A percentile compares a stretch with the other conserved stretches of the same genome.
phyloP scores from a whole-genome alignment of 2,888 invertebrate genomes.

The Antheraea assamensis region DNA sequence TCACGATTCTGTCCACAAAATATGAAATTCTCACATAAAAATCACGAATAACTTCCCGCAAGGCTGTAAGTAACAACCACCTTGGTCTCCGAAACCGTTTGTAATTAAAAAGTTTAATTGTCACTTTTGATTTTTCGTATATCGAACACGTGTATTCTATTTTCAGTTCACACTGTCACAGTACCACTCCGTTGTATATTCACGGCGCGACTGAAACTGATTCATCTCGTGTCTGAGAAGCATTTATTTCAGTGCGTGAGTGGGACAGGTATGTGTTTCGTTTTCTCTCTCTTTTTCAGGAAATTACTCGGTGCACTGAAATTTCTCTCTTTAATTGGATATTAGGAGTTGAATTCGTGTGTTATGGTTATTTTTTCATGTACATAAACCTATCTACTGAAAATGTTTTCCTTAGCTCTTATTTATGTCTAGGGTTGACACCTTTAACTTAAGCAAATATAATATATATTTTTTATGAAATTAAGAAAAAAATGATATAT shows the following conservation, averaged over 20 bases:
- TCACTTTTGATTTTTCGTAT: constrained; percentile 27
- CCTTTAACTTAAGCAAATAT: neutral
- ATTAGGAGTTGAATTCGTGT: neutral
- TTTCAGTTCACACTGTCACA: constrained; percentile 25
- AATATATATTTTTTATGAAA: no score
- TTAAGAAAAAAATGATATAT: no score
- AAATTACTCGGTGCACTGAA: constrained; percentile 40
- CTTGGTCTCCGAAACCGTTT: neutral
- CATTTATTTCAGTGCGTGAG: constrained; percentile 39
- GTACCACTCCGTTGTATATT: constrained; percentile 27
- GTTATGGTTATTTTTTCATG: neutral
- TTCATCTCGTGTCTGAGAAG: constrained; percentile 33
- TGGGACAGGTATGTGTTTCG: constrained; percentile 23
- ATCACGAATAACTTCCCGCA: constrained; percentile 1
- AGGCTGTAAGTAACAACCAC: neutral
- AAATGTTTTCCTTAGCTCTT: neutral
- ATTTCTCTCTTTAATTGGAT: constrained; percentile 23
- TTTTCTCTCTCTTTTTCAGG: constrained; percentile 29
- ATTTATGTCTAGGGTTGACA: neutral
- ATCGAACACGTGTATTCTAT: constrained; percentile 38
- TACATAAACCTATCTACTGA: neutral
- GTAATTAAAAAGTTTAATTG: constrained; percentile 16
- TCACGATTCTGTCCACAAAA: constrained; percentile 26
- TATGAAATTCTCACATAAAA: constrained; percentile 12
- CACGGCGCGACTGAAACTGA: constrained; percentile 42